Percentiles rank a stretch among this genome's conserved stretches.
These are phyloP conservation scores for Acronicta aceris DNA, from an alignment of 2,888 invertebrate genomes.

Conservation along the genomic window DNA sequence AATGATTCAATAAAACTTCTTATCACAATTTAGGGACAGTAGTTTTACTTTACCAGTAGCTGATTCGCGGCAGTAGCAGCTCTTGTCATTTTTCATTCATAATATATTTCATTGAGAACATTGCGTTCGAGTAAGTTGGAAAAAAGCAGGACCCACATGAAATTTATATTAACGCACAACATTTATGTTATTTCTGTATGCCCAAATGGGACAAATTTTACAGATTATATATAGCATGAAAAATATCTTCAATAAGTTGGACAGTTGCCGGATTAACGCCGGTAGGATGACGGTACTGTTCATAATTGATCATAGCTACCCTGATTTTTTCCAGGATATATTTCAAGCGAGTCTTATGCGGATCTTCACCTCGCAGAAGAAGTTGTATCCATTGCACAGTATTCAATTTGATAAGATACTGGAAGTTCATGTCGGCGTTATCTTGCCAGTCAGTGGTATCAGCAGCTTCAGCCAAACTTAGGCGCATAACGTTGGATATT, in stretches of 20 bases:
- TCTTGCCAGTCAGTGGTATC: neutral
- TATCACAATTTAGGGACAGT: too few relatives aligned
- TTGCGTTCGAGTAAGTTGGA: neutral
- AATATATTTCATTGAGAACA: neutral
- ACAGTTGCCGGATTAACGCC: neutral
- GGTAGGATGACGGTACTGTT: neutral
- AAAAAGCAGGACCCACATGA: neutral
- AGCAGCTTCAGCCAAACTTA: neutral
- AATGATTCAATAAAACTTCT: too few relatives aligned
- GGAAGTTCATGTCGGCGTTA: neutral
- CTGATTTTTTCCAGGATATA: neutral
- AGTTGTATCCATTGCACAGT: neutral
- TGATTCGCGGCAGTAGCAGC: neutral
- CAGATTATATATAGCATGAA: neutral
- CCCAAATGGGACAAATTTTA: neutral
- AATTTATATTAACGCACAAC: neutral
- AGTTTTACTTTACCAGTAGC: too few relatives aligned
- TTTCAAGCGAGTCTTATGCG: neutral
- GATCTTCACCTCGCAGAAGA: neutral
- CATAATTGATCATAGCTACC: neutral
- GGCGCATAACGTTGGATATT: neutral
- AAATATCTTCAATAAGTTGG: neutral
- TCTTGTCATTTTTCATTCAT: too few relatives aligned
- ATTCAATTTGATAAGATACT: neutral
- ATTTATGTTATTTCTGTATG: neutral